These are phyloP conservation scores for Leptinotarsa juncta DNA, from an alignment of 2,888 invertebrate genomes.

Conservation along the genomic window DNA sequence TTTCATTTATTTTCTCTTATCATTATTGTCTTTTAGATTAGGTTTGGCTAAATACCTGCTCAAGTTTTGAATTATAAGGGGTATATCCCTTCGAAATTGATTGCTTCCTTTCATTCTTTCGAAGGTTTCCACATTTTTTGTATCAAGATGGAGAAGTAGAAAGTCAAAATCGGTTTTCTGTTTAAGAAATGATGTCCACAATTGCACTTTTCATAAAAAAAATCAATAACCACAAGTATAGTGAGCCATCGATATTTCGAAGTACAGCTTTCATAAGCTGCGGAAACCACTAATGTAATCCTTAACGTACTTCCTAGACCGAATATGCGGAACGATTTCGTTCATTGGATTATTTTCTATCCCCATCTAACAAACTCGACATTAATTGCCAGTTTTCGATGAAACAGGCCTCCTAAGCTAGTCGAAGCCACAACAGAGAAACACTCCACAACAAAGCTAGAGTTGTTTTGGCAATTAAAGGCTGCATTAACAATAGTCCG, in stretches of 20 bases:
- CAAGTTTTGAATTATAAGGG: too few relatives aligned
- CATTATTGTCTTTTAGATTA: too few relatives aligned
- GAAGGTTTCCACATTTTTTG: too few relatives aligned
- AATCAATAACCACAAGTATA: too few relatives aligned
- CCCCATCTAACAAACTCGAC: slow-evolving; percentile 15
- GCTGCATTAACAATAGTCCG: slow-evolving; percentile 42
- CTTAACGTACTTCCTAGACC: background rate
- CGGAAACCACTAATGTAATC: background rate
- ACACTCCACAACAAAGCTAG: slow-evolving; percentile 35
- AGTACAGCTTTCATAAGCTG: background rate
- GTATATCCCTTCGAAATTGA: too few relatives aligned
- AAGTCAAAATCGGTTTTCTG: too few relatives aligned
- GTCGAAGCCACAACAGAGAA: slow-evolving; percentile 24
- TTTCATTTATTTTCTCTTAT: too few relatives aligned
- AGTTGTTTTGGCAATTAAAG: slow-evolving; percentile 43
- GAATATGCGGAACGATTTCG: slow-evolving; percentile 7
- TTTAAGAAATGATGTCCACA: too few relatives aligned
- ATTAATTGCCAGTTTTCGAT: slow-evolving; percentile 36
- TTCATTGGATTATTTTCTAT: slow-evolving; percentile 8
- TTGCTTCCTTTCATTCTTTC: too few relatives aligned
- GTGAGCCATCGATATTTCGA: background rate
- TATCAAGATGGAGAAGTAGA: too few relatives aligned
- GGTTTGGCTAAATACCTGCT: too few relatives aligned
- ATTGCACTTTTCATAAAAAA: too few relatives aligned
- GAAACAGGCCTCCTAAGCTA: slow-evolving; percentile 30